Evolutionary conservation across 2,113 vertebrate species (phyloP), one percentile per base, ranked within the genome.

Genomic region (Hypomesus transpacificus): DNA sequence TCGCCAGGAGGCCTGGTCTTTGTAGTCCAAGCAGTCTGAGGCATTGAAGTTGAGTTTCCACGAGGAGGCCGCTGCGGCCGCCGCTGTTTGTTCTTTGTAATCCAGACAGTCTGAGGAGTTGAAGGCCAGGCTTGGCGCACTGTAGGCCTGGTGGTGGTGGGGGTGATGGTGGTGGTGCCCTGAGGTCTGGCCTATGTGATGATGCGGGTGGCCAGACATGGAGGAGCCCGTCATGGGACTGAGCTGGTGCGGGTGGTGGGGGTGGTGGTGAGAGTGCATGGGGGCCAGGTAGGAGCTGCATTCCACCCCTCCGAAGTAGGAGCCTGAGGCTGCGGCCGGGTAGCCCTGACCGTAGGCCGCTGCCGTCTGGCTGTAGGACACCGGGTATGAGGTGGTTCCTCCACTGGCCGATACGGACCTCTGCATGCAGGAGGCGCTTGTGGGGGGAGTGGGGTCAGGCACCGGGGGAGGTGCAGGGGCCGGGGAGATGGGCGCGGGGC

Each of bases 21-120:
- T 98, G 92, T 99, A 99, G 94, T 99, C 97, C 82, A 98, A 94
- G 90, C 96, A 98, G 85, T 98, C 97, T 9, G 95, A 88, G 11
- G 96, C 89, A 83, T 96, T 98, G 90, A 99, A 98, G 93, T 98
- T 98, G 88, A 99, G 96, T 87, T 98, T 98, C 97, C 97, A 99
- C 71, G 95, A 93, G 18, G 90, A 85, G 0, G 93, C 87, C 1
- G 92, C 31, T 2, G 62, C 57, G 9, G 82, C 86, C 0, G 82
- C 86, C 0, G 93, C 85, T 14, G 90, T 86, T 1, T 93, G 95
- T 70, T 96, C 96, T 92, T 99, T 98, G 92, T 98, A 97, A 93
- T 98, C 96, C 94, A 98, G 94, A 91, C 95, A 97, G 88, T 98
- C 96, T 22, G 96, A 90, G 70, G 96, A 95, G 88, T 95, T 96